Conservation (phyloP, 2,888 invertebrate species). For the Scaptomyza caliginosa region DNA sequence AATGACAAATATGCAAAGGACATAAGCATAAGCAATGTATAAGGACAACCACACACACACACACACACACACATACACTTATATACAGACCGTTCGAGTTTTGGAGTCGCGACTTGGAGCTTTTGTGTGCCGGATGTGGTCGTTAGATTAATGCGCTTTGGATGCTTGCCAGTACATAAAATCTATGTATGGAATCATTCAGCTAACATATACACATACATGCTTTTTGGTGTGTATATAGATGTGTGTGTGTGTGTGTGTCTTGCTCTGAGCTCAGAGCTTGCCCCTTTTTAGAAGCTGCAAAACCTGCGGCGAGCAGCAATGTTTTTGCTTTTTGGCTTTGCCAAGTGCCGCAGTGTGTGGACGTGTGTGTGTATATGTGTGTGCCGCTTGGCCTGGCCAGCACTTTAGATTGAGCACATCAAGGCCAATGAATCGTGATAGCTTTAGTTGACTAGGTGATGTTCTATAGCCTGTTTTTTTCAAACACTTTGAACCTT, state of each 20-base stretch:
- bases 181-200: slow-evolving; percentile 67
- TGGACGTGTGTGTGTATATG: slow-evolving; percentile 4
- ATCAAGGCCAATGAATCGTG: slow-evolving; percentile 45
- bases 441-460: background rate
- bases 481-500: background rate
- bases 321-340: slow-evolving; percentile 7
- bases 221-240: slow-evolving; percentile 4
- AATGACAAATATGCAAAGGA: slow-evolving; percentile 79
- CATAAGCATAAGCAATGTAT: slow-evolving; percentile 77
- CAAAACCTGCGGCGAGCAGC: slow-evolving; percentile 19
- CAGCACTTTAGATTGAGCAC: slow-evolving; percentile 24
- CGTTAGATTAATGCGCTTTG: slow-evolving; percentile 78
- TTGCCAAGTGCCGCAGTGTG: background rate
- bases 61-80: background rate
- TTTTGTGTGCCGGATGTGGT: slow-evolving; percentile 74
- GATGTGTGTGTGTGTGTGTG: slow-evolving; percentile 20
- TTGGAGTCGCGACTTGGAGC: slow-evolving; percentile 37
- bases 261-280: slow-evolving; percentile 22
- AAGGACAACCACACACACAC: slow-evolving; percentile 54
- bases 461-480: background rate
- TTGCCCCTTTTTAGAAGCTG: slow-evolving; percentile 13
- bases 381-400: slow-evolving; percentile 17
- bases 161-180: slow-evolving; percentile 78
- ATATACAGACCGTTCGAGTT: slow-evolving; percentile 8
- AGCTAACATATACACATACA: slow-evolving; percentile 3